Percentiles rank a stretch among this genome's conserved stretches.
Evolutionary conservation across 2,888 invertebrate genomes (phyloP).

Genomic region (Erebia epiphron): DNA sequence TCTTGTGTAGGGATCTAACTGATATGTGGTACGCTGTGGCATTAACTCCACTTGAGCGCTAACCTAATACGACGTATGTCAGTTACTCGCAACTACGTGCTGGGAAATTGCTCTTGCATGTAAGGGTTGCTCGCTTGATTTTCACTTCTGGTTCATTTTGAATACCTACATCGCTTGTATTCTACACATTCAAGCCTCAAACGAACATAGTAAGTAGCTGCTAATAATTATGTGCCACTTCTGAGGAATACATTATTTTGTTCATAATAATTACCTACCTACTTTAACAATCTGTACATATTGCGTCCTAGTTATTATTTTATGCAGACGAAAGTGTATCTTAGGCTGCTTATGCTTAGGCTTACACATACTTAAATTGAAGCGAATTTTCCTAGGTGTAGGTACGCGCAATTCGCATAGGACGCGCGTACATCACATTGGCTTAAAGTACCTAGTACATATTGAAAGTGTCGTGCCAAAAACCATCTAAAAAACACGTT

Average conservation of each 20-base stretch:
- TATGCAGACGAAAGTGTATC: too few species aligned
- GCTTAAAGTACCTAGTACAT: too few species aligned
- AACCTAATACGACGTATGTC: constrained; percentile 63
- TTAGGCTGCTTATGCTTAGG: too few species aligned
- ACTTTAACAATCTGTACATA: too few species aligned
- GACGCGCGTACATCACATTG: too few species aligned
- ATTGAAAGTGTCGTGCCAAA: too few species aligned
- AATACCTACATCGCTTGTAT: constrained; percentile 19
- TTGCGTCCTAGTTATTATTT: too few species aligned
- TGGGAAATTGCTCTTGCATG: constrained; percentile 51
- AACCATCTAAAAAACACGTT: too few species aligned
- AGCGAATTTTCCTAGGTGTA: too few species aligned
- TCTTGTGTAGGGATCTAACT: background rate
- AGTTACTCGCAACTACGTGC: constrained; percentile 57
- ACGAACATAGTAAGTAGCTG: constrained; percentile 6
- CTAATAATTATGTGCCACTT: constrained; percentile 18
- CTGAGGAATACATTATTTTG: background rate
- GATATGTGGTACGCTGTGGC: constrained; percentile 39
- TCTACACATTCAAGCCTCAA: constrained; percentile 10
- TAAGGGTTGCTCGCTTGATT: constrained; percentile 45
- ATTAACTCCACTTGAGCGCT: constrained; percentile 49
- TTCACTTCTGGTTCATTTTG: constrained; percentile 38
- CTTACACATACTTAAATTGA: too few species aligned
- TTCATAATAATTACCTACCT: background rate
- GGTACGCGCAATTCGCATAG: too few species aligned